Evolutionary conservation across 2,888 invertebrate genomes (phyloP).

Genomic region (Pammene fasciana): DNA sequence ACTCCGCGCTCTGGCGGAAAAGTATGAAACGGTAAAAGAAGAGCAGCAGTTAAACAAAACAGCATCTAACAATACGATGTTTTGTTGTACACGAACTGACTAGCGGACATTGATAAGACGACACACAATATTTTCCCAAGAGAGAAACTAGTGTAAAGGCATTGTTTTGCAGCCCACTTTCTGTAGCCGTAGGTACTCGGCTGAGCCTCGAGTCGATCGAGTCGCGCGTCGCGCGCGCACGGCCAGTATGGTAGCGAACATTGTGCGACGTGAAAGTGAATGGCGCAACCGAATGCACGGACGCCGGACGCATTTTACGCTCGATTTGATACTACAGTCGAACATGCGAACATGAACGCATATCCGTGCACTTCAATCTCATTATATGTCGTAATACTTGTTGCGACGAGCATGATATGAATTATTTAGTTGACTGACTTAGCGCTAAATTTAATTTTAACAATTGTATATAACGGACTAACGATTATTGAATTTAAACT

Average conservation of each 20-base stretch:
- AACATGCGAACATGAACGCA: conserved; percentile 65
- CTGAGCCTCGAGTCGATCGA: conserved; percentile 30
- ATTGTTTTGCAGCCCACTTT: conserved; percentile 80
- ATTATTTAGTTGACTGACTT: background rate
- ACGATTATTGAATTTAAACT: too few relatives aligned
- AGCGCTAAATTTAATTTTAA: background rate
- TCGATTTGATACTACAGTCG: conserved; percentile 68
- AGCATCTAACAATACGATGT: conserved; percentile 29
- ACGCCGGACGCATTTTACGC: conserved; percentile 69
- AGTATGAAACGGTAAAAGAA: background rate
- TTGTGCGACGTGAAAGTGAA: conserved; percentile 75
- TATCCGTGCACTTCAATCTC: conserved; percentile 39
- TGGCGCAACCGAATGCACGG: conserved; percentile 66
- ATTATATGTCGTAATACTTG: conserved; percentile 46
- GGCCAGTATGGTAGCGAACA: conserved; percentile 49
- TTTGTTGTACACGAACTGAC: conserved; percentile 36
- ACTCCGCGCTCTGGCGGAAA: too few relatives aligned
- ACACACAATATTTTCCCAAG: conserved; percentile 61
- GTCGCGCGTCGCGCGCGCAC: conserved; percentile 54
- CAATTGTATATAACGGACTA: too few relatives aligned
- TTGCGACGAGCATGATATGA: background rate
- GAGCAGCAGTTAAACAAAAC: conserved; percentile 32
- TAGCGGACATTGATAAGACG: conserved; percentile 55
- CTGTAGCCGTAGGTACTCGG: conserved; percentile 67
- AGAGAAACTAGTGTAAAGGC: conserved; percentile 73